Evolutionary conservation across 1,140 invertebrate species (phyloP).

Genomic region (Phymastichus coffea): DNA sequence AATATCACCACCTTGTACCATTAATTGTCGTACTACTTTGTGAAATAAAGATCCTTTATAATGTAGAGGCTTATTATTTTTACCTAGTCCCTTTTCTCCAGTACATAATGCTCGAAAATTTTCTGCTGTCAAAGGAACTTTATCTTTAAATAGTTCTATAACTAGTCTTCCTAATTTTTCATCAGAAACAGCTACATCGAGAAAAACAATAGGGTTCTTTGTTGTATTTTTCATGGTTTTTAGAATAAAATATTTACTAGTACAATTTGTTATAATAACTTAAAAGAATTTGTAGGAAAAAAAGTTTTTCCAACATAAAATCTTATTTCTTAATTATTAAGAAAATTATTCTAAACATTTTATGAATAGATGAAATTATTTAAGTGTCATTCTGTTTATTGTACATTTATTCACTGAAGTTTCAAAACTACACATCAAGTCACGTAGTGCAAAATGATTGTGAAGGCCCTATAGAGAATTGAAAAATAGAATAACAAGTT

Average conservation of each 20-base stretch:
- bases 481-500: too few species aligned
- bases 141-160: conserved; percentile 79
- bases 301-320: too few species aligned
- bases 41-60: conserved; percentile 77
- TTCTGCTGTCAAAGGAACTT: conserved; percentile 86
- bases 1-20: conserved; percentile 85
- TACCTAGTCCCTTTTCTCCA: conserved; percentile 76
- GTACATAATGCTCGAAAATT: conserved; percentile 91
- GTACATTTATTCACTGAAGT: too few species aligned
- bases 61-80: conserved; percentile 68
- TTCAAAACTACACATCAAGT: too few species aligned
- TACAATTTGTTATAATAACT: background rate
- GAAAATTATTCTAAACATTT: too few species aligned
- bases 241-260: background rate
- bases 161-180: conserved; percentile 74
- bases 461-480: too few species aligned
- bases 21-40: conserved; percentile 73
- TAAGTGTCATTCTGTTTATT: too few species aligned
- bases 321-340: too few species aligned
- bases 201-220: conserved; percentile 62
- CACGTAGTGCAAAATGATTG: too few species aligned
- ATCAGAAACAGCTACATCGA: conserved; percentile 70
- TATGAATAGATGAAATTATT: too few species aligned
- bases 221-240: conserved; percentile 8
- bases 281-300: too few species aligned